These are phyloP conservation scores for Cyclophora albipunctata DNA, from an alignment of 2,888 invertebrate genomes.

Conservation along the genomic window DNA sequence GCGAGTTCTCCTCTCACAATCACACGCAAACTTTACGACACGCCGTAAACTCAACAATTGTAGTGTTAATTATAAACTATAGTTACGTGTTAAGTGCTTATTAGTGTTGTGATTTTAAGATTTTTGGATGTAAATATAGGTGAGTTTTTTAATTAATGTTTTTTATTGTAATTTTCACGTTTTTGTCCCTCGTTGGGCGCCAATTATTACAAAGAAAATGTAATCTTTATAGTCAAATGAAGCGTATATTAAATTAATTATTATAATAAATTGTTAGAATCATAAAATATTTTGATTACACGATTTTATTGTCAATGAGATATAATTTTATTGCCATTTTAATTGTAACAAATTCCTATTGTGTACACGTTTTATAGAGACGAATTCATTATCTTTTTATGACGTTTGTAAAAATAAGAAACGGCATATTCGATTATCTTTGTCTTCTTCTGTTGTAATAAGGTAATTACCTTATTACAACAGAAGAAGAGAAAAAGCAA, in stretches of 20 bases:
- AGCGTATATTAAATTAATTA: too few relatives aligned
- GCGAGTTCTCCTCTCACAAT: slow-evolving; percentile 1
- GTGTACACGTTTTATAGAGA: too few relatives aligned
- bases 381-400: too few relatives aligned
- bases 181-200: slow-evolving; percentile 11
- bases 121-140: background rate
- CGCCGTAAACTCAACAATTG: background rate
- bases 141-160: background rate
- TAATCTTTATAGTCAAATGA: too few relatives aligned
- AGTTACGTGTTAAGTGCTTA: slow-evolving; percentile 2
- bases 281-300: background rate
- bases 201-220: background rate
- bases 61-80: background rate
- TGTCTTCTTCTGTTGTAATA: too few relatives aligned
- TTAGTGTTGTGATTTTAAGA: slow-evolving; percentile 1
- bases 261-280: too few relatives aligned
- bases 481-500: too few relatives aligned
- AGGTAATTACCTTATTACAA: too few relatives aligned
- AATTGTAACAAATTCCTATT: too few relatives aligned
- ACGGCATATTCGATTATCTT: too few relatives aligned
- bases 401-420: too few relatives aligned
- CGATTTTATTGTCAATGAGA: background rate
- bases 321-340: background rate
- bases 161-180: background rate
- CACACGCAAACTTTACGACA: slow-evolving; percentile 6